Percentiles rank a stretch among this genome's conserved stretches.
Evolutionary conservation across 2,888 invertebrate species (phyloP).

Genomic region (Lasius platythorax): DNA sequence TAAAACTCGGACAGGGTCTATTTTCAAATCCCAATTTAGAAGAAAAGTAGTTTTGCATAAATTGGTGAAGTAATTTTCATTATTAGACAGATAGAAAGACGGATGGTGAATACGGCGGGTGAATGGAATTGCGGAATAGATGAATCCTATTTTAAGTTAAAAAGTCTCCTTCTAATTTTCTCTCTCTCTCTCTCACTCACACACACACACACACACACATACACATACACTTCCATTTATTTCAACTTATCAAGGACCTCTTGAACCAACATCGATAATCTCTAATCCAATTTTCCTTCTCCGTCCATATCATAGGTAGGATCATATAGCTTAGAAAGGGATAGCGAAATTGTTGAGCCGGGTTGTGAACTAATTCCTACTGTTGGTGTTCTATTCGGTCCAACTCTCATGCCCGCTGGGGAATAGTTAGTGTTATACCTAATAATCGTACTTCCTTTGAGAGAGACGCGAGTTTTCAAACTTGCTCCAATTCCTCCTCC

Average conservation of each 20-base stretch:
- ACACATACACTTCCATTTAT: background rate
- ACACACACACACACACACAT: background rate
- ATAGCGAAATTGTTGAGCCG: slow-evolving; percentile 18
- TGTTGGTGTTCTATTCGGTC: slow-evolving; percentile 11
- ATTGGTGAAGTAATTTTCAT: slow-evolving; percentile 32
- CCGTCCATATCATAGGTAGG: background rate
- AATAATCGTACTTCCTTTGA: slow-evolving; percentile 38
- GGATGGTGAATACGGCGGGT: background rate
- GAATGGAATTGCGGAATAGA: background rate
- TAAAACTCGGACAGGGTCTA: slow-evolving; percentile 8
- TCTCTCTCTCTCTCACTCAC: background rate
- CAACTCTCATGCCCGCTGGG: background rate
- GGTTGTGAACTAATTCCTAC: slow-evolving; percentile 21
- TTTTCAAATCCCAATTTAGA: background rate
- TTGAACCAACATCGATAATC: slow-evolving; percentile 25
- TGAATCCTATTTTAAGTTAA: slow-evolving; percentile 22
- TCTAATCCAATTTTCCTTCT: slow-evolving; percentile 20
- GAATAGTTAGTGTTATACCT: slow-evolving; percentile 39
- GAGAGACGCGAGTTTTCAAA: slow-evolving; percentile 42
- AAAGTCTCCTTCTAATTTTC: background rate
- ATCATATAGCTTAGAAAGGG: background rate
- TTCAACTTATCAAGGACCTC: background rate
- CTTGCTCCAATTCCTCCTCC: slow-evolving; percentile 3
- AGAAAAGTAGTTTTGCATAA: slow-evolving; percentile 21
- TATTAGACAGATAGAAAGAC: background rate